These are phyloP conservation scores for Siderastrea siderea DNA, from an alignment of 92 coral and sea anemone species.

Conservation along the genomic window DNA sequence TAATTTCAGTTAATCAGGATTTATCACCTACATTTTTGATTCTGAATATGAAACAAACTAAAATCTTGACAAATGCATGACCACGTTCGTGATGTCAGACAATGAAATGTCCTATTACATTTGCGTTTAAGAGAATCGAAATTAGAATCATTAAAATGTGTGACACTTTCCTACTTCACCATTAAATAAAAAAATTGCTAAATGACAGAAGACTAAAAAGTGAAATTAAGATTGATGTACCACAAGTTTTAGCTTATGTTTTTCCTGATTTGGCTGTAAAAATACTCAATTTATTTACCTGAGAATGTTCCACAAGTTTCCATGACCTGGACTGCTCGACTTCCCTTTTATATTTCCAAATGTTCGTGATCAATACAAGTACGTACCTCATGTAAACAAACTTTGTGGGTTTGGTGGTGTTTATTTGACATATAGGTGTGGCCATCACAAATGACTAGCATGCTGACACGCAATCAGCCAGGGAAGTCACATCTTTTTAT, in stretches of 20 bases:
- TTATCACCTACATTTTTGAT: neutral
- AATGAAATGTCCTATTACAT: neutral
- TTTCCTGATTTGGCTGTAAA: neutral
- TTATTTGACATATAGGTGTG: neutral
- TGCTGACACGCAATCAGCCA: constrained; percentile 4
- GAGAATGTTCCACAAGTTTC: neutral
- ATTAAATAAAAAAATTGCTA: no score
- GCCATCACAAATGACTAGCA: neutral
- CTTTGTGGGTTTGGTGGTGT: neutral
- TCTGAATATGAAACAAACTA: neutral
- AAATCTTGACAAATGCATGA: neutral
- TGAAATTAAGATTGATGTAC: no score
- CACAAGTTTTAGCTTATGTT: neutral
- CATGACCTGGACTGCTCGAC: constrained; percentile 8
- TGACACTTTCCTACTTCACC: no score
- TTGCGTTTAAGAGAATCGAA: no score
- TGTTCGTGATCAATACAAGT: neutral
- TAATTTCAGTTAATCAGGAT: neutral
- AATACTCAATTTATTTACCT: neutral
- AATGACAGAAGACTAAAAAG: no score
- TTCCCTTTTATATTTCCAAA: neutral
- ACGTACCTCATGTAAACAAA: constrained; percentile 28
- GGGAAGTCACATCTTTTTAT: neutral
- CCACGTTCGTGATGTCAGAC: neutral
- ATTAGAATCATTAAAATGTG: no score